Evolutionary conservation across 2,113 vertebrate genomes (phyloP), one percentile per base, ranked within the genome.

Genomic region (Caracal caracal): DNA sequence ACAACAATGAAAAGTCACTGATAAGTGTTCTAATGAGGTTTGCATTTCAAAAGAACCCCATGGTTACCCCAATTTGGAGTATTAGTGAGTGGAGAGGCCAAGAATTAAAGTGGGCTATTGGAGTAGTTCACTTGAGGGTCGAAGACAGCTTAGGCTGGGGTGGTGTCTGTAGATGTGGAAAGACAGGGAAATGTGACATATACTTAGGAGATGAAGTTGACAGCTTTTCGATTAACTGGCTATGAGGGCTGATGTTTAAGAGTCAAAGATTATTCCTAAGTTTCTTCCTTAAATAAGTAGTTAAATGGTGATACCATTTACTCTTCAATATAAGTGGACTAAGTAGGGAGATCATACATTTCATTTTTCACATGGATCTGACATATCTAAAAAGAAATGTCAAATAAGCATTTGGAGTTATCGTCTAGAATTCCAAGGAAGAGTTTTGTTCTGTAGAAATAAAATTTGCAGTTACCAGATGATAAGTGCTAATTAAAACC

Each of bases 341-440:
- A 40, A 63, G 63, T 56, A 81, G 12, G 66, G 59, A 93, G 35
- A 95, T 70, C 12, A 84, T 59, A 37, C 82, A 47, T 93, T 88
- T 96, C 24, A 80, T 53, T 83, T 97, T 33, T 87, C 49, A 93
- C 30, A 76, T 53, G n/a, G 12, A 86, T 86, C n/a, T 89, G 35
- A 70, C 56, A 5, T 2, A 68, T 73, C 13, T 65, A 76, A 33
- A 66, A 63, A 81, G n/a, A 90, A 61, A 92, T 78, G 11, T 66
- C 40, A 71, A 79, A 70, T 22, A 78, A 43, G 20, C n/a, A 49
- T 70, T 89, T 82, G n/a, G 12, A 92, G 65, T 88, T 76, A 35
- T 30, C 10, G 24, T 68, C 49, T 80, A 53, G 17, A 90, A 37
- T 89, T 94, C 47, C 49, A 94, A 81, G 79, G 43, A 89, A 89